Conservation (phyloP, 2,797 vertebrate genomes). For the Botia kubotai region DNA sequence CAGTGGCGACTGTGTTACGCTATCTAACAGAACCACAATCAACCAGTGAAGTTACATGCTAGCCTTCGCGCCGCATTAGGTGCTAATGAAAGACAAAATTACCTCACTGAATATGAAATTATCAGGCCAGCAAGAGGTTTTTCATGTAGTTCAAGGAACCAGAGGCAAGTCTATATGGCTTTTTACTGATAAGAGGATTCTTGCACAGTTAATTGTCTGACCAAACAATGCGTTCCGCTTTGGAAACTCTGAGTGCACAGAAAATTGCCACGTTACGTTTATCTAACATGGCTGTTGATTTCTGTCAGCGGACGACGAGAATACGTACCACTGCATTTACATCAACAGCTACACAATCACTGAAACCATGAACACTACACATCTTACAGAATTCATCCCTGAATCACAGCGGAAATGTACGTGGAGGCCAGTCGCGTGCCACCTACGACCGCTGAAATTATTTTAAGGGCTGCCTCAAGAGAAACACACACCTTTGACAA, state of each 20-base stretch:
- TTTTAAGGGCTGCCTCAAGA: conserved; percentile 28
- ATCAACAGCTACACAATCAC: neutral
- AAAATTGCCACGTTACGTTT: conserved; percentile 4
- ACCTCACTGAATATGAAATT: conserved; percentile 20
- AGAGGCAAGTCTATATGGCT: conserved; percentile 21
- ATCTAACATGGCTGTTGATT: conserved; percentile 4
- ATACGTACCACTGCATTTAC: neutral
- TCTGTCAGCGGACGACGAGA: neutral
- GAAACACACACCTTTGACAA: conserved; percentile 12
- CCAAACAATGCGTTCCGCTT: conserved; percentile 16
- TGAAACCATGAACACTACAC: neutral
- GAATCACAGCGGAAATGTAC: neutral
- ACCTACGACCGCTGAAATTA: conserved; percentile 2
- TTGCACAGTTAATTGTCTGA: conserved; percentile 3
- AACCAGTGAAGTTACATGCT: neutral
- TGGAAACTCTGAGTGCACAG: conserved; percentile 22
- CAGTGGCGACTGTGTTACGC: neutral
- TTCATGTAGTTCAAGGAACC: conserved; percentile 27
- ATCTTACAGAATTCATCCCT: neutral
- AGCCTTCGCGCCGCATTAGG: neutral
- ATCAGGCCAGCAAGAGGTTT: conserved; percentile 1
- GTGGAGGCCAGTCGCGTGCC: conserved; percentile 10
- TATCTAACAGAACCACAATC: neutral
- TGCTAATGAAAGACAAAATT: conserved; percentile 12
- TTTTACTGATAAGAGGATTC: conserved; percentile 36